Evolutionary conservation across 2,888 invertebrate species (phyloP).

Genomic region (Melanchra persicariae): DNA sequence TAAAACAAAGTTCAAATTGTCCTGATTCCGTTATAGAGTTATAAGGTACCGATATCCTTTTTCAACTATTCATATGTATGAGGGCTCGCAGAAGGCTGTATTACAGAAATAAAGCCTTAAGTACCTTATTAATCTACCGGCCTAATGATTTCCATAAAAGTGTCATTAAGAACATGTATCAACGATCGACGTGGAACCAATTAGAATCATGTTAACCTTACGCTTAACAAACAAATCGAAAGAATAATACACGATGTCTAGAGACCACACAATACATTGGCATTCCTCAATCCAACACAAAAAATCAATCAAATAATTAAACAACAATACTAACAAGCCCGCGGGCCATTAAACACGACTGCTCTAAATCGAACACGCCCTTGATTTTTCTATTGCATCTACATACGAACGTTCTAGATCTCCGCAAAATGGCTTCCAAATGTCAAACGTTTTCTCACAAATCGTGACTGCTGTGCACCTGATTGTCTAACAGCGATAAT

Average conservation of each 20-base stretch:
- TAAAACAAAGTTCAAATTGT: conserved; percentile 20
- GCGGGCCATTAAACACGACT: conserved; percentile 48
- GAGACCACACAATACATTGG: conserved; percentile 19
- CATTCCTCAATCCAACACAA: conserved; percentile 36
- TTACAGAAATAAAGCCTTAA: conserved; percentile 18
- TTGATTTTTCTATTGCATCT: conserved; percentile 64
- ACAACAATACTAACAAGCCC: conserved; percentile 40
- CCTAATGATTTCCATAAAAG: conserved; percentile 39
- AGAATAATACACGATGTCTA: neutral
- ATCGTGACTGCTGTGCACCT: conserved; percentile 67
- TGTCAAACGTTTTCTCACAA: conserved; percentile 68
- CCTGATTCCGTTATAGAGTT: conserved; percentile 2
- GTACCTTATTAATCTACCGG: conserved; percentile 42
- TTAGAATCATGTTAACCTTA: conserved; percentile 32
- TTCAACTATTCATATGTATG: conserved; percentile 37
- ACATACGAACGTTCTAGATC: conserved; percentile 63
- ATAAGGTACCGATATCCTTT: conserved; percentile 1
- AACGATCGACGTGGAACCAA: conserved; percentile 12
- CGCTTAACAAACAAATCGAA: conserved; percentile 19
- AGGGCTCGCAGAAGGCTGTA: conserved; percentile 22
- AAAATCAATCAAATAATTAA: conserved; percentile 51
- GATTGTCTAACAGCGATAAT: conserved; percentile 70
- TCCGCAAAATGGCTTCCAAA: conserved; percentile 64
- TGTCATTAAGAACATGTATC: conserved; percentile 16
- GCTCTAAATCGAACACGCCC: conserved; percentile 58